Base-by-base conservation (phyloP, 2,113 vertebrate genomes). In the Onychostoma macrolepis region DNA sequence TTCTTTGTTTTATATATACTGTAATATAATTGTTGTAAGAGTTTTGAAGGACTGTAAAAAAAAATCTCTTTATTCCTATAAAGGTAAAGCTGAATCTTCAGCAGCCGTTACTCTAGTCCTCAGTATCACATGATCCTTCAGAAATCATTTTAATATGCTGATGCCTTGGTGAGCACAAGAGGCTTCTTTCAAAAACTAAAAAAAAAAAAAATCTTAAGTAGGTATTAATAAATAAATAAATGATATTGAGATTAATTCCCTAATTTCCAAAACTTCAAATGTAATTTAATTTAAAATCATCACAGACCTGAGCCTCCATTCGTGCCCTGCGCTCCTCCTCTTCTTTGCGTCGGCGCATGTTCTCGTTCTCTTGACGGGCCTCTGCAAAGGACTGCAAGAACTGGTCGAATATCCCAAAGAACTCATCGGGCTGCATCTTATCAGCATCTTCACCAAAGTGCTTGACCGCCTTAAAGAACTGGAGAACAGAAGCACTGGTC, bases 391-490 rank as follows among this genome's bases (percentile, higher is more conserved):
- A 96, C 93, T 99, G 98, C 91, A 99, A 96, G 93, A 99, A 99
- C 92, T 99, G 97, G 92, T 99, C 98, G 0, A 99, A 99, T 91
- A 99, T 98, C 87, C 98, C 98, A 1, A 99, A 99, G 95, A 99
- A 99, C 94, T 99, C 98, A 0, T 99, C 98, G 0, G 98, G 98
- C 92, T 99, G 98, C 87, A 97, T 97, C 94, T 96, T 98, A 85
- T 93, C 91, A 2, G 95, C 91, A n/a, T 99, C 98, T 91, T 99
- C 98, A 17, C 98, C 98, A 10, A 99, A 99, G 94, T 98, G 96
- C 92, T 97, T 98, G 84, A 99, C 97, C 21, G 96, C 96, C 93
- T 96, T 97, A 67, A 94, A 89, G 91, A 99, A 99, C 98, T 99
- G 93, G 6, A 28, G 80, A 86, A 86, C 85, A 80, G 45, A 74